Evolutionary conservation across 2,888 invertebrate species (phyloP).

Genomic region (Nemapogon koenigi): DNA sequence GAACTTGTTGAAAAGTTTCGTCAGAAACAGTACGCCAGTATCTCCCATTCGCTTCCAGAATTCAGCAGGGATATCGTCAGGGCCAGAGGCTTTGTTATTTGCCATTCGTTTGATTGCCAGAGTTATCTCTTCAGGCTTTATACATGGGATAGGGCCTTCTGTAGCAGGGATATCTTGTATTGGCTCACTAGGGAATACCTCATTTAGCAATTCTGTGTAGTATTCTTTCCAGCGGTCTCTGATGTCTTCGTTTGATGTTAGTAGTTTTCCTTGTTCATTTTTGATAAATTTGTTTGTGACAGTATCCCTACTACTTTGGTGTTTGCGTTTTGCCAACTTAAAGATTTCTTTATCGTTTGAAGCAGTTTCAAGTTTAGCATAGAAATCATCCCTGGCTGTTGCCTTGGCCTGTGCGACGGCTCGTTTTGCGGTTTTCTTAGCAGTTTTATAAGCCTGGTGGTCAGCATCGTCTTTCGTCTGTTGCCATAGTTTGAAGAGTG

Average conservation of each 20-base stretch:
- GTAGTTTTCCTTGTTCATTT: conserved; percentile 10
- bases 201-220: too few relatives aligned
- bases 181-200: too few relatives aligned
- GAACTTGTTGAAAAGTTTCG: too few relatives aligned
- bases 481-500: conserved; percentile 15
- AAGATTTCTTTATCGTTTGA: conserved; percentile 13
- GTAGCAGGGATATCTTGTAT: too few relatives aligned
- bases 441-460: conserved; percentile 10
- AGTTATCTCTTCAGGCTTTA: conserved; percentile 11
- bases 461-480: conserved; percentile 11
- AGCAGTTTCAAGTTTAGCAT: conserved; percentile 12
- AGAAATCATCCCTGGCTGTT: conserved; percentile 10
- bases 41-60: too few relatives aligned
- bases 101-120: too few relatives aligned
- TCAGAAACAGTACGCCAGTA: too few relatives aligned
- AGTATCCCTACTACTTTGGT: conserved; percentile 5
- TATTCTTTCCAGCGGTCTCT: too few relatives aligned
- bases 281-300: conserved; percentile 12
- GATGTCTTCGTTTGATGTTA: too few relatives aligned
- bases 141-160: too few relatives aligned
- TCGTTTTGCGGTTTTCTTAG: conserved; percentile 12
- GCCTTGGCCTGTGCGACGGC: conserved; percentile 12
- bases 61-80: too few relatives aligned
- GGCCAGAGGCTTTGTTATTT: too few relatives aligned
- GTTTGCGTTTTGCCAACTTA: conserved; percentile 12